phyloP scores from a whole-genome alignment of 2,888 invertebrate genomes.

The Pyrgus malvae region DNA sequence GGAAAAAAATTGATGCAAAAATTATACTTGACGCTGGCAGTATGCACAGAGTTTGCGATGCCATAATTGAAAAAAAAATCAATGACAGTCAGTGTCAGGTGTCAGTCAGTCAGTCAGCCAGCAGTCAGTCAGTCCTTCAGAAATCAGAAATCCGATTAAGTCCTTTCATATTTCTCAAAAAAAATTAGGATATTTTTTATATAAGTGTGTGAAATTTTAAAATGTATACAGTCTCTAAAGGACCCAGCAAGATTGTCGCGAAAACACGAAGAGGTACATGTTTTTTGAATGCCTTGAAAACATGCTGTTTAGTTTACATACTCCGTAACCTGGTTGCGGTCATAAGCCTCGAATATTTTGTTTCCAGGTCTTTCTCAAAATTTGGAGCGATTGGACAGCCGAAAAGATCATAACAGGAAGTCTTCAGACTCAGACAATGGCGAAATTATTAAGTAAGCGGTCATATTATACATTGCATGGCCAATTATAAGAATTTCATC shows the following conservation, averaged over 20 bases:
- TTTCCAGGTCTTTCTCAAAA: slow-evolving; percentile 89
- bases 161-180: slow-evolving; percentile 32
- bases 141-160: slow-evolving; percentile 13
- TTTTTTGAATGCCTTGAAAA: slow-evolving; percentile 41
- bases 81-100: background rate
- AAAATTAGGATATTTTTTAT: slow-evolving; percentile 65
- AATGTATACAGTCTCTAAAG: slow-evolving; percentile 94
- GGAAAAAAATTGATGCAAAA: no score
- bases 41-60: no score
- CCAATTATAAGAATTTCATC: slow-evolving; percentile 58
- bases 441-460: slow-evolving; percentile 84
- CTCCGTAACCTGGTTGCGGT: slow-evolving; percentile 32
- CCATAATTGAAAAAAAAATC: no score
- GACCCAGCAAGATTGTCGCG: slow-evolving; percentile 93
- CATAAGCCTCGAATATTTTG: slow-evolving; percentile 43
- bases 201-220: slow-evolving; percentile 61
- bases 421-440: slow-evolving; percentile 85
- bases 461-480: slow-evolving; percentile 38
- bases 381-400: slow-evolving; percentile 89
- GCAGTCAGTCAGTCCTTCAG: background rate
- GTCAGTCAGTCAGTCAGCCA: background rate
- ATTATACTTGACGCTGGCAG: no score
- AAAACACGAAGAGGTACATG: slow-evolving; percentile 89
- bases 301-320: slow-evolving; percentile 35
- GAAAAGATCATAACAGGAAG: slow-evolving; percentile 87